Base-by-base conservation (phyloP, 2,113 vertebrate genomes). In the Opisthocomus hoazin region DNA sequence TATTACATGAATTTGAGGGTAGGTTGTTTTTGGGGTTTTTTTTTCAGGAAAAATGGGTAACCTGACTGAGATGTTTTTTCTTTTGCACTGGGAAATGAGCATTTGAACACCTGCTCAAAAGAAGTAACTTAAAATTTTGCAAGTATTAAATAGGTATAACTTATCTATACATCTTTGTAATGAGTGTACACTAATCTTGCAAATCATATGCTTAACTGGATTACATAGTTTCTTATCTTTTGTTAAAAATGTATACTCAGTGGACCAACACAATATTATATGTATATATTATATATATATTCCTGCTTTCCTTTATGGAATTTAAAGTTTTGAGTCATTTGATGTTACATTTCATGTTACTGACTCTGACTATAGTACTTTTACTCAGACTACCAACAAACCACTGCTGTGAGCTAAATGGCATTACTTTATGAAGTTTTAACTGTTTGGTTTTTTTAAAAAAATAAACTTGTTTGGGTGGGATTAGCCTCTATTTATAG, bases 211-310 rank as follows among this genome's bases (percentile, higher is more conserved):
- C 97, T 98, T 98, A 98, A 98, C 98, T 98, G 98, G 97, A 97
- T 96, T 86, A 97, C 96, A 95, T 97, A 97, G 88, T 97, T 95
- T 98, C 96, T 97, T 97, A 97, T 87, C 95, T 98, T 97, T 97
- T 98, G 96, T 98, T 98, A 96, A 98, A 97, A 98, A 94, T 94
- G 91, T 97, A 96, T 98, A 97, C 97, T 98, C 95, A 93, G 97
- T 98, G 98, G 98, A 98, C 98, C 98, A 98, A 97, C 97, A 97
- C 92, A 94, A 97, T 98, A 97, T 97, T 97, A 96, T 97, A 94
- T 98, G 97, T 98, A 98, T 97, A 98, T 98, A 98, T 97, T 97
- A 98, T 97, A 97, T 98, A 97, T 96, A 97, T 97, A 94, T 98
- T 92, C 95, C 91, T 92, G 91, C 96, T 97, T 96, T 96, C 97